Base-by-base conservation (phyloP, 2,888 invertebrate species). In the Tinea pellionella region DNA sequence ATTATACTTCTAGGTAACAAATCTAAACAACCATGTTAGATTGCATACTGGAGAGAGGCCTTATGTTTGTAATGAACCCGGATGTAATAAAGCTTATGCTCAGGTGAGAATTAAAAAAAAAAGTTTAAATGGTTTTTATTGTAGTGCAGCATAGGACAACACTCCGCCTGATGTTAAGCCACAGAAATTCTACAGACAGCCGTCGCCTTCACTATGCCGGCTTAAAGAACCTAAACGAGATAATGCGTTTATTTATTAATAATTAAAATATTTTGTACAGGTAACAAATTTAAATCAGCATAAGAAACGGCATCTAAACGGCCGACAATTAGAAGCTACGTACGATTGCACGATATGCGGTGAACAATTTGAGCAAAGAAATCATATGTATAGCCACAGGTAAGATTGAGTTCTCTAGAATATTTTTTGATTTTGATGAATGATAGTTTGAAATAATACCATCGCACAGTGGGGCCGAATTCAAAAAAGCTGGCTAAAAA, bases 271-370 rank as follows among this genome's bases (percentile, higher is more conserved):
- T n/a, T 37, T 37, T n/a, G 62, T 64, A 1, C 68, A 88, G 83
- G 88, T 88, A 64, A 88, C 88, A 60, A 88, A 88, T 68, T 69
- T 88, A 65, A 88, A 88, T 69, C 88, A 88, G 66, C 88, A 88
- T 62, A 84, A 86, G 65, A 88, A 88, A 70, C 77, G 87, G 6
- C 88, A 88, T 66, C 64, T 80, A 64, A 75, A 72, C 64, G 86
- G 83, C 4, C 77, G 81, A 16, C 76, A 78, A 53, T 72, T 84
- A 59, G 84, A 82, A 64, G 64, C 67, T 58, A 69, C 77, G 12
- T 85, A 84, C 71, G 80, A 80, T 68, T 88, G 88, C 68, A 78
- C 76, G 51, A 71, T 81, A 3, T 88, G 88, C 69, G 84, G 84
- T 0, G 80, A 82, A 61, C 78, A 78, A 65, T 88, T 88, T 69